These are phyloP conservation scores for Macrosoma leucophasiata DNA, from an alignment of 2,888 invertebrate species.

Conservation along the genomic window DNA sequence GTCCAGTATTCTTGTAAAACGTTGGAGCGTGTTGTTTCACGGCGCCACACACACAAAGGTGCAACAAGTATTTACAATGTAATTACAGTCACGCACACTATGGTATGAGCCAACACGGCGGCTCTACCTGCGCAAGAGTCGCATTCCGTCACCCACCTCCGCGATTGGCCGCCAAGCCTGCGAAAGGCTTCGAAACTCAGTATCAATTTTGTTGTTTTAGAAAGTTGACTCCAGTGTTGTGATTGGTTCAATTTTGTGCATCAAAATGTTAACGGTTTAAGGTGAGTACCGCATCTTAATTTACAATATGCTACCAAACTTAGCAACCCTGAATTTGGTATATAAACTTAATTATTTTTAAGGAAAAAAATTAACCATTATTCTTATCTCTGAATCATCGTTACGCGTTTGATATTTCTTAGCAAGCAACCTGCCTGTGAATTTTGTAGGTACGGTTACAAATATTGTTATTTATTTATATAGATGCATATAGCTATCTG, in stretches of 20 bases:
- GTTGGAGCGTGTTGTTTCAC: constrained; percentile 24
- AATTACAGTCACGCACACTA: constrained; percentile 47
- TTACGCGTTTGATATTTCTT: too few species aligned
- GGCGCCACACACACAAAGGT: constrained; percentile 30
- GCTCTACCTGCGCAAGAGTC: constrained; percentile 69
- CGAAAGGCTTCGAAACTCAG: constrained; percentile 51
- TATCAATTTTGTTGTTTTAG: constrained; percentile 44
- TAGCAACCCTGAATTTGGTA: too few species aligned
- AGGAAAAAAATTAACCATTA: too few species aligned
- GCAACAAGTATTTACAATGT: constrained; percentile 41
- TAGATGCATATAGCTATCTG: too few species aligned
- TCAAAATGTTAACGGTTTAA: constrained; percentile 28
- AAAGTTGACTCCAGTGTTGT: constrained; percentile 46
- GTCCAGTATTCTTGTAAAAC: constrained; percentile 8
- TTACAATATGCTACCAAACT: too few species aligned
- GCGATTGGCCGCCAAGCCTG: constrained; percentile 58
- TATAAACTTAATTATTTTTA: too few species aligned
- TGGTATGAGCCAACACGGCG: constrained; percentile 32
- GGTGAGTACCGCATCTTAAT: too few species aligned
- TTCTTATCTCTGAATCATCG: too few species aligned
- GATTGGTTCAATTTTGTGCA: constrained; percentile 17
- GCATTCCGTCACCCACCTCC: constrained; percentile 66
- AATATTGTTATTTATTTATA: too few species aligned
- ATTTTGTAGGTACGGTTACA: too few species aligned
- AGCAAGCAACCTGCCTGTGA: too few species aligned